Percentiles rank a stretch among this genome's conserved stretches.
Conservation (phyloP, 2,113 vertebrate genomes). For the Elephas maximus region DNA sequence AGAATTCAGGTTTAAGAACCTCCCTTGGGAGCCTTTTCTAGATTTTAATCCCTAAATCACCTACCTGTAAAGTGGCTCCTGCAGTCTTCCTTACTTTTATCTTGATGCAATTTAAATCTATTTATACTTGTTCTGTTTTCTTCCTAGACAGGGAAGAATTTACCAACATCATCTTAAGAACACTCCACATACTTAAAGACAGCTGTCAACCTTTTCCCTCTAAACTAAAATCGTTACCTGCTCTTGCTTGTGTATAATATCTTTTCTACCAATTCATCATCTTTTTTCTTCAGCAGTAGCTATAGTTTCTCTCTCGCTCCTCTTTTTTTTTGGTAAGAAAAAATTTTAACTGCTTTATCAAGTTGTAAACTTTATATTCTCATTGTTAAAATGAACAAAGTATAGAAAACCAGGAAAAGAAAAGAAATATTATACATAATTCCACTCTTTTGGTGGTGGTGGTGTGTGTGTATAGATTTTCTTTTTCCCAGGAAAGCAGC, state of each 20-base stretch:
- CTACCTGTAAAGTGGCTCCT: not conserved
- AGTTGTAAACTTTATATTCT: not conserved
- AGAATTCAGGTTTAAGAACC: not conserved
- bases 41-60: not conserved
- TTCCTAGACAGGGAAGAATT: not conserved
- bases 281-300: not conserved
- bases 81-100: not conserved
- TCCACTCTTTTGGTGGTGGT: not conserved
- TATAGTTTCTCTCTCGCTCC: not conserved
- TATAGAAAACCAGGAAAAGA: not conserved
- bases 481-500: not conserved
- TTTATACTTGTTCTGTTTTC: not conserved
- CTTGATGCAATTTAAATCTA: not conserved
- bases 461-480: not conserved
- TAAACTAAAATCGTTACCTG: not conserved
- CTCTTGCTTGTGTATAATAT: not conserved
- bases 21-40: not conserved
- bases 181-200: not conserved
- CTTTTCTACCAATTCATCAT: not conserved
- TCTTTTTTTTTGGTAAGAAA: not conserved
- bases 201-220: not conserved
- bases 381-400: not conserved
- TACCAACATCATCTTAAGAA: not conserved
- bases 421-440: not conserved
- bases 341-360: not conserved